Base-by-base conservation (phyloP, 1,140 invertebrate genomes). In the Oedothorax gibbosus region DNA sequence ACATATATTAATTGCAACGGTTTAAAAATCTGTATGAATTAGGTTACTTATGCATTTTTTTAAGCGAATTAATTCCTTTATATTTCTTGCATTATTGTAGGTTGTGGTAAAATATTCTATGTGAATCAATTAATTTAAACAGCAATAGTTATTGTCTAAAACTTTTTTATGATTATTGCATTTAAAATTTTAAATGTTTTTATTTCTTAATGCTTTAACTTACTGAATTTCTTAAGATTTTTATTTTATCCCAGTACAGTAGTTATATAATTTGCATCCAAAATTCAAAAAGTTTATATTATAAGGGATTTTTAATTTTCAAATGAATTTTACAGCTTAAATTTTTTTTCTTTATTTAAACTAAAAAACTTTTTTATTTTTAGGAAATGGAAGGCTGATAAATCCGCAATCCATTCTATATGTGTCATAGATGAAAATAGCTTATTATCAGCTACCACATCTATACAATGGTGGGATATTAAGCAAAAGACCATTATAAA, bases 301-400 rank as follows among this genome's bases (percentile, higher is more conserved):
- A 60, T 14, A 60, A 60, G 3, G 57, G n/a, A 60, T 14, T 35
- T 60, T 14, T n/a, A 60, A 60, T 60, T 60, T 60, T 5, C n/a
- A 60, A 60, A 60, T 60, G 4, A 12, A 60, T 60, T 60, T 60
- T 14, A 12, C 5, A 60, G n/a, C 12, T 14, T 14, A 11, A n/a
- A 14, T 7, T 5, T 60, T 60, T n/a, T 60, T 60, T n/a, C 9
- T 60, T 60, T 7, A 60, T 5, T 14, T 11, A 14, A 7, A 2
- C 57, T 60, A 3, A 10, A 57, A 15, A 57, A 15, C 9, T 60
- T 14, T 60, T 60, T 11, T 14, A 10, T 72, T 20, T 51, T 51
- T 56, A 83, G 81, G 3, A 85, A 85, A 77, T 85, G 82, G 82
- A 77, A 85, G 77, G 82, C 73, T 15, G 72, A 77, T 76, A 77